These are phyloP conservation scores for Erebia aethiops DNA, from an alignment of 2,888 invertebrate genomes.

Conservation along the genomic window DNA sequence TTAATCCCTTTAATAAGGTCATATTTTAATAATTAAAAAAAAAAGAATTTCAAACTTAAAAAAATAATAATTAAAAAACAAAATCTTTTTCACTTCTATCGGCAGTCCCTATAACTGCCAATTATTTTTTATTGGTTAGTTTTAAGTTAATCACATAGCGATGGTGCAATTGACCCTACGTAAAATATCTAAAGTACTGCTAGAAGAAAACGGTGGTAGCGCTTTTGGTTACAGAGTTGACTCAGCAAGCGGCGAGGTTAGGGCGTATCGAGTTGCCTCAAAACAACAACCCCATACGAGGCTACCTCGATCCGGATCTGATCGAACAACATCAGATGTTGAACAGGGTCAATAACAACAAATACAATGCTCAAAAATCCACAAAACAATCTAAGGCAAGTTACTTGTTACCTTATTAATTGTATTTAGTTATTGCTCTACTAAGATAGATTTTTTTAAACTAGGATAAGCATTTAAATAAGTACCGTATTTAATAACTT, in stretches of 20 bases:
- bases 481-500: too few species aligned
- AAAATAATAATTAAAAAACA: too few species aligned
- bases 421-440: too few species aligned
- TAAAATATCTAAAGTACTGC: constrained; percentile 5
- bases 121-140: too few species aligned
- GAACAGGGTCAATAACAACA: constrained; percentile 59
- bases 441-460: too few species aligned
- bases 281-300: constrained; percentile 52
- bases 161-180: background rate
- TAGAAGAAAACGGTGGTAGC: constrained; percentile 47
- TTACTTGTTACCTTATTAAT: background rate
- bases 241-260: constrained; percentile 56
- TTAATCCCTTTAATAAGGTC: too few species aligned
- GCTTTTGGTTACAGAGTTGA: constrained; percentile 63
- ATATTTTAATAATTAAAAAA: too few species aligned
- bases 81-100: too few species aligned
- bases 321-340: constrained; percentile 70
- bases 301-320: constrained; percentile 64
- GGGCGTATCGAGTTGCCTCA: constrained; percentile 55
- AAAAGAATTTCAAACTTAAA: too few species aligned
- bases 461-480: too few species aligned
- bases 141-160: too few species aligned
- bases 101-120: too few species aligned
- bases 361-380: constrained; percentile 36
- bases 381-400: constrained; percentile 21